These are phyloP conservation scores for Caenorhabditis angaria DNA, from an alignment of 2,888 invertebrate species.

Conservation along the genomic window DNA sequence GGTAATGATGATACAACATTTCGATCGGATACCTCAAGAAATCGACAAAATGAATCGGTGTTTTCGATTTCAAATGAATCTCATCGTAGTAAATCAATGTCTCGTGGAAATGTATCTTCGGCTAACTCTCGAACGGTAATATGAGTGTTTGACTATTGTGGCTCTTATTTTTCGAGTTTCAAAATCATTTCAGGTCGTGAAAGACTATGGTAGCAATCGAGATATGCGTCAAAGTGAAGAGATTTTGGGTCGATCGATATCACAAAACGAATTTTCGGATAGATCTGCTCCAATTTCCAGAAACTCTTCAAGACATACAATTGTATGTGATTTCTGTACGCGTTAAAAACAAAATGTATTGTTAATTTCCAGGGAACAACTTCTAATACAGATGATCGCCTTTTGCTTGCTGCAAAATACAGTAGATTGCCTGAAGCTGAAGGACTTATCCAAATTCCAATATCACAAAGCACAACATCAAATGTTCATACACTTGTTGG, in stretches of 20 bases:
- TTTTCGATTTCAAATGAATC: background rate
- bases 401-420: conserved; percentile 22
- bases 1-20: background rate
- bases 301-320: conserved; percentile 18
- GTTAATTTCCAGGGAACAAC: conserved; percentile 9
- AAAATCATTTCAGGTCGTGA: background rate
- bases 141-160: too few relatives aligned
- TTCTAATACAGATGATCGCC: conserved; percentile 34
- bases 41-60: background rate
- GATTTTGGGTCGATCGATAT: conserved; percentile 20
- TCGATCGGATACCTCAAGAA: background rate
- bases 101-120: background rate
- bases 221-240: background rate
- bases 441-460: conserved; percentile 13
- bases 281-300: conserved; percentile 11
- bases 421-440: conserved; percentile 32
- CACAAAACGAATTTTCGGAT: conserved; percentile 8
- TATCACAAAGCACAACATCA: background rate
- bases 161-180: too few relatives aligned
- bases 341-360: background rate
- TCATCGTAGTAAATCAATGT: background rate
- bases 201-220: background rate
- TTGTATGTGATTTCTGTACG: background rate
- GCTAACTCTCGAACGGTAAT: background rate
- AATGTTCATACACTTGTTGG: background rate